A percentile compares a stretch with the other conserved stretches of the same genome.
phyloP scores from a whole-genome alignment of 2,113 vertebrate genomes.

The Electrona antarctica region DNA sequence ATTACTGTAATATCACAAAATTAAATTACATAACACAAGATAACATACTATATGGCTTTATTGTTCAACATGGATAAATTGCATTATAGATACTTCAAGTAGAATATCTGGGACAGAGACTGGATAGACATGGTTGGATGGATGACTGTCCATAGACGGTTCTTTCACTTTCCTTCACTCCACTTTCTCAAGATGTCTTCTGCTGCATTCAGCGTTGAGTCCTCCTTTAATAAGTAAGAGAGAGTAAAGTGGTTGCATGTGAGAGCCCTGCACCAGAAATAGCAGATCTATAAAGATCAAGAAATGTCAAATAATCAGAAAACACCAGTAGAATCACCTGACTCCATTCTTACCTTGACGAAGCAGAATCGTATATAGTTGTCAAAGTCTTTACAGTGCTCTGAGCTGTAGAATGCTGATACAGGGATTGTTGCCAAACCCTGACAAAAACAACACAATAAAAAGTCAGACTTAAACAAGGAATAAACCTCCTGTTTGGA shows the following conservation, averaged over 20 bases:
- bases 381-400: slow-evolving; percentile 82
- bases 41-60: no score
- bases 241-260: no score
- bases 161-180: slow-evolving; percentile 66
- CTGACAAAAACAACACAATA: slow-evolving; percentile 62
- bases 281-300: not conserved
- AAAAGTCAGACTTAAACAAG: not conserved
- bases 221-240: slow-evolving; percentile 78
- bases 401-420: slow-evolving; percentile 84
- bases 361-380: slow-evolving; percentile 94
- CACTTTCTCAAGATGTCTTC: slow-evolving; percentile 85
- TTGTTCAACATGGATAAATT: no score
- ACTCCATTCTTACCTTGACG: slow-evolving; percentile 82
- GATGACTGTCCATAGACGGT: accelerated
- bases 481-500: no score
- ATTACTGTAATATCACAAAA: no score
- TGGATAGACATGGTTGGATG: not conserved
- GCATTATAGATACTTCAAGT: no score
- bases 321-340: no score
- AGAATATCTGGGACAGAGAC: no score
- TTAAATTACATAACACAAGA: no score
- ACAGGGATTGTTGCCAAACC: slow-evolving; percentile 89
- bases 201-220: slow-evolving; percentile 88
- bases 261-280: no score
- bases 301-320: not conserved